A percentile compares a stretch with the other conserved stretches of the same genome.
Evolutionary conservation across 30 jellyfish, hydroid and myxozoan species (phyloP).

Genomic region (Hydractinia echinata): DNA sequence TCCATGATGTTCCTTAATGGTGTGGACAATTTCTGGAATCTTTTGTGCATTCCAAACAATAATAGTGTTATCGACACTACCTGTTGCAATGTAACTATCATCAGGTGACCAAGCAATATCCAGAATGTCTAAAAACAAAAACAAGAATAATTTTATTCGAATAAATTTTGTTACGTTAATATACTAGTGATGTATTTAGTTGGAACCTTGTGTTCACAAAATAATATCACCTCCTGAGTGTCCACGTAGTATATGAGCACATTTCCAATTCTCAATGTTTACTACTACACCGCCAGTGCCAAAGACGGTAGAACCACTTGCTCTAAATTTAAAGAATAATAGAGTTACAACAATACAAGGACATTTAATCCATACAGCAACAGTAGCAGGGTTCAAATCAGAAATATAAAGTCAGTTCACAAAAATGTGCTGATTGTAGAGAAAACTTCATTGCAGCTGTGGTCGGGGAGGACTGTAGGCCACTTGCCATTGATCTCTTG

Average conservation of each 20-base stretch:
- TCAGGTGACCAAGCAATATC: conserved; percentile 98
- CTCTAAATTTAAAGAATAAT: neutral
- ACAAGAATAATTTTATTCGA: neutral
- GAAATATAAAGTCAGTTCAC: too few relatives aligned
- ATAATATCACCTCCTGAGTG: conserved; percentile 80
- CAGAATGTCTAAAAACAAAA: conserved; percentile 55
- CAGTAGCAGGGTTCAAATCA: too few relatives aligned
- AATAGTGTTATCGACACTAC: conserved; percentile 86
- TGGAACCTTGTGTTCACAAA: neutral
- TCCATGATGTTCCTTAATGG: conserved; percentile 76
- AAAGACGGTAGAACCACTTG: conserved; percentile 78
- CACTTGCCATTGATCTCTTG: too few relatives aligned
- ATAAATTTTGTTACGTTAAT: neutral
- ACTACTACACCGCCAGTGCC: conserved; percentile 91
- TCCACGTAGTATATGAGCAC: conserved; percentile 72
- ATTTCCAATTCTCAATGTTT: conserved; percentile 79
- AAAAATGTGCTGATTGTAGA: too few relatives aligned
- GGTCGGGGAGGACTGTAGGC: too few relatives aligned
- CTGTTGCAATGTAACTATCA: conserved; percentile 91
- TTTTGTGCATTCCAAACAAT: conserved; percentile 84
- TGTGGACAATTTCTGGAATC: conserved; percentile 64
- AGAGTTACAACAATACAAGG: too few relatives aligned
- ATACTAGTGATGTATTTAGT: neutral
- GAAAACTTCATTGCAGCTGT: too few relatives aligned
- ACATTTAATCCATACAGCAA: too few relatives aligned